A percentile compares a stretch with the other conserved stretches of the same genome.
phyloP scores from a whole-genome alignment of 92 coral and sea anemone genomes.

The Palythoa grandis region DNA sequence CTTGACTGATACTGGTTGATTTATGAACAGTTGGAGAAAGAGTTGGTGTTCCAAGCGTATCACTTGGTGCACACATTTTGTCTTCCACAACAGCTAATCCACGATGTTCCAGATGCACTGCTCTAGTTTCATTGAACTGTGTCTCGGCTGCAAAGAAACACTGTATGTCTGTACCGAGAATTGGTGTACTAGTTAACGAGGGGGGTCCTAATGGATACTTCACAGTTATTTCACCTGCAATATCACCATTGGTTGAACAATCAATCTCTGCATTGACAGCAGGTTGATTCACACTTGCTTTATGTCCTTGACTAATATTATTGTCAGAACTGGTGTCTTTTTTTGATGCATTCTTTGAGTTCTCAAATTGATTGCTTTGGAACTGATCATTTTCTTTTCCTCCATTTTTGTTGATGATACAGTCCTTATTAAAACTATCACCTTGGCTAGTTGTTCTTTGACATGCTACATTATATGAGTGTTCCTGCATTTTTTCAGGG shows the following conservation, averaged over 20 bases:
- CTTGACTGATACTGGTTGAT: background rate
- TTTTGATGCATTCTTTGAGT: background rate
- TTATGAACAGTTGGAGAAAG: constrained; percentile 42
- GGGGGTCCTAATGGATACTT: constrained; percentile 72
- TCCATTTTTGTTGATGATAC: background rate
- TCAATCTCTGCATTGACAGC: background rate
- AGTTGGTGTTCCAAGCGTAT: constrained; percentile 42
- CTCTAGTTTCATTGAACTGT: background rate
- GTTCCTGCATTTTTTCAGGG: background rate
- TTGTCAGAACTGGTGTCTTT: background rate
- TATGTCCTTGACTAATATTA: background rate
- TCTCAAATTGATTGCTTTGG: constrained; percentile 4
- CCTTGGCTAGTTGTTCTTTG: background rate
- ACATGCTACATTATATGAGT: background rate
- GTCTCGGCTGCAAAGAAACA: constrained; percentile 39
- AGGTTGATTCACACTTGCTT: background rate
- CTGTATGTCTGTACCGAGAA: constrained; percentile 17
- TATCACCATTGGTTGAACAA: background rate
- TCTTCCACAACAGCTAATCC: constrained; percentile 15
- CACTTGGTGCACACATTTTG: constrained; percentile 46
- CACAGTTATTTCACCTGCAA: constrained; percentile 40
- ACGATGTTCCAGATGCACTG: constrained; percentile 10
- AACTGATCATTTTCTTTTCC: constrained; percentile 26
- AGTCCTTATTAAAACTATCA: background rate
- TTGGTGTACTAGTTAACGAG: constrained; percentile 74